Percentiles rank a stretch among this genome's conserved stretches.
phyloP scores from a whole-genome alignment of 2,888 invertebrate species.

The Cheilosia urbana region DNA sequence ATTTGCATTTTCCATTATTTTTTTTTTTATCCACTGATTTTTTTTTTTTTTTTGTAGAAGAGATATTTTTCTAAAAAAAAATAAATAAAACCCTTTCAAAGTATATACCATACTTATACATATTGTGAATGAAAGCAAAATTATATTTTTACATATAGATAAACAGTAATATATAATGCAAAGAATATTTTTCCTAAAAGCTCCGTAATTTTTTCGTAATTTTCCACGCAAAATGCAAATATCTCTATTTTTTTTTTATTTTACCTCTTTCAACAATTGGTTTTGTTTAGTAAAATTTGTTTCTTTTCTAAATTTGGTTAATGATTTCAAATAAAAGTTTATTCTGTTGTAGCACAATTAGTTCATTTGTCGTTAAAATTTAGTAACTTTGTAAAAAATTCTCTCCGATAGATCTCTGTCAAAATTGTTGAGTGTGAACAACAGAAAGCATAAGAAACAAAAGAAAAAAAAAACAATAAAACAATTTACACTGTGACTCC shows the following conservation, averaged over 20 bases:
- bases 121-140: slow-evolving; percentile 72
- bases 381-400: neutral
- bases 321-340: no score
- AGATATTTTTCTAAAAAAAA: slow-evolving; percentile 35
- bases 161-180: slow-evolving; percentile 12
- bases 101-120: slow-evolving; percentile 65
- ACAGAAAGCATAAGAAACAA: slow-evolving; percentile 38
- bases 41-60: slow-evolving; percentile 48
- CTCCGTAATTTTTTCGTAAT: neutral
- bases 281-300: slow-evolving; percentile 4
- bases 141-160: slow-evolving; percentile 56
- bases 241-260: neutral
- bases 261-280: neutral
- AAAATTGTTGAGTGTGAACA: slow-evolving; percentile 34
- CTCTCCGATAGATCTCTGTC: slow-evolving; percentile 2
- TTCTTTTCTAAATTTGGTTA: slow-evolving; percentile 6
- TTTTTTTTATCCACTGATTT: slow-evolving; percentile 59
- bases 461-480: slow-evolving; percentile 5
- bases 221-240: slow-evolving; percentile 13
- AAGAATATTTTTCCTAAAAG: slow-evolving; percentile 15
- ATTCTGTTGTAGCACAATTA: no score
- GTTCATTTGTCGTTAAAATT: neutral
- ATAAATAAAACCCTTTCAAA: slow-evolving; percentile 55
- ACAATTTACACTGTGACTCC: slow-evolving; percentile 1
- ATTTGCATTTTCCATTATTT: slow-evolving; percentile 65